Percentiles rank a stretch among this genome's conserved stretches.
These are phyloP conservation scores for Brachionus rubens DNA, from an alignment of 1,140 invertebrate species.

Conservation along the genomic window DNA sequence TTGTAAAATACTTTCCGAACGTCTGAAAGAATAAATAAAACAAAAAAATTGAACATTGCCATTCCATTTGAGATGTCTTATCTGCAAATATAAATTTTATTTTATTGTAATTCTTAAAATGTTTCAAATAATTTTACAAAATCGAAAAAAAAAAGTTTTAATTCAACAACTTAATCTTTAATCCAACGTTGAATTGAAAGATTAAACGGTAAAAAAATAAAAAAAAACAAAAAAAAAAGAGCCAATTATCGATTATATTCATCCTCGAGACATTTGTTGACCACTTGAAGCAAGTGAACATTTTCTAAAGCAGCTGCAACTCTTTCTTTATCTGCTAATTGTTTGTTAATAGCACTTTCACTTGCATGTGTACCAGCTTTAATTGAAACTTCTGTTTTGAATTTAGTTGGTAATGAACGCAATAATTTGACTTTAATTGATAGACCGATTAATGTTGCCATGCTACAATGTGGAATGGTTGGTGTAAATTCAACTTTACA, in stretches of 20 bases:
- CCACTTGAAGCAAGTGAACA: constrained; percentile 79
- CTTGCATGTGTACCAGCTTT: constrained; percentile 86
- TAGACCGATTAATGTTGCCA: constrained; percentile 92
- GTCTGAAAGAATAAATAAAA: no score
- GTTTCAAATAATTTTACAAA: background rate
- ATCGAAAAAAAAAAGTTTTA: no score
- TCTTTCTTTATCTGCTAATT: constrained; percentile 93
- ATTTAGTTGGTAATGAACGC: constrained; percentile 72
- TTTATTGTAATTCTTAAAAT: no score
- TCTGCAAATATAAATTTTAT: no score
- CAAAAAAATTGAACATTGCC: no score
- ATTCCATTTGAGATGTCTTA: no score
- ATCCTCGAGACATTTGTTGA: constrained; percentile 77
- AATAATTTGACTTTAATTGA: constrained; percentile 73
- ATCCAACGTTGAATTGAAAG: no score
- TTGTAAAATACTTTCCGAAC: no score
- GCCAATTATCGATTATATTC: constrained; percentile 45
- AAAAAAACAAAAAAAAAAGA: background rate
- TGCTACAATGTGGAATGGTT: constrained; percentile 97
- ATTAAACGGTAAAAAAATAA: no score
- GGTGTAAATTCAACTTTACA: constrained; percentile 74
- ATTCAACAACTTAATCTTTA: no score
- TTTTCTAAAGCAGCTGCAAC: constrained; percentile 95
- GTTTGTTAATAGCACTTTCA: constrained; percentile 90
- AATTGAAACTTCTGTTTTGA: constrained; percentile 76